These are phyloP conservation scores for Polydrusus pterygomalis DNA, from an alignment of 2,888 invertebrate species.

Conservation along the genomic window DNA sequence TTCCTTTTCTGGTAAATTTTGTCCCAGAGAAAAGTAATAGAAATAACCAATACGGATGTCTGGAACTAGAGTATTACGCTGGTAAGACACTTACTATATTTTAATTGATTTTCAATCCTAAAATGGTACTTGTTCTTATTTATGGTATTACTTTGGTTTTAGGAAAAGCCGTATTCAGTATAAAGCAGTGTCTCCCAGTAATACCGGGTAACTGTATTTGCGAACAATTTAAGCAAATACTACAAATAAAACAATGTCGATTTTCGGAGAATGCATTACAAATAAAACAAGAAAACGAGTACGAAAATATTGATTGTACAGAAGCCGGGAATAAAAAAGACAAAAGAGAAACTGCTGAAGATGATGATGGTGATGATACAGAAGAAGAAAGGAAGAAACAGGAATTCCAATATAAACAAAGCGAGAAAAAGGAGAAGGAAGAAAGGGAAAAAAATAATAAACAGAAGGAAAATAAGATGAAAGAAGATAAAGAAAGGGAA, in stretches of 20 bases:
- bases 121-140: not conserved
- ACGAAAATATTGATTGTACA: not conserved
- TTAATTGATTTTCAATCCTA: not conserved
- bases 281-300: not conserved
- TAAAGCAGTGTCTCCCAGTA: conserved; percentile 30
- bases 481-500: not conserved
- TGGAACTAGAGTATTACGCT: conserved; percentile 14
- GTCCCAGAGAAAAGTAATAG: not conserved
- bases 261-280: not conserved
- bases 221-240: not conserved
- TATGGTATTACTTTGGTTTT: not conserved
- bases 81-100: not conserved
- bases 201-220: conserved; percentile 24
- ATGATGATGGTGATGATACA: not conserved
- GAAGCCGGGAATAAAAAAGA: not conserved
- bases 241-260: conserved; percentile 2
- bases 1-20: not conserved
- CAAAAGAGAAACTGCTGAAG: not conserved
- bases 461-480: not conserved
- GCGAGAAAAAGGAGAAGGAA: not conserved
- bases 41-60: conserved; percentile 12
- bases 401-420: not conserved
- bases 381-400: not conserved
- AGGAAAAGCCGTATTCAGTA: conserved; percentile 15
- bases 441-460: not conserved